Conservation (phyloP, 2,888 invertebrate species). For the Anticlea derivata region DNA sequence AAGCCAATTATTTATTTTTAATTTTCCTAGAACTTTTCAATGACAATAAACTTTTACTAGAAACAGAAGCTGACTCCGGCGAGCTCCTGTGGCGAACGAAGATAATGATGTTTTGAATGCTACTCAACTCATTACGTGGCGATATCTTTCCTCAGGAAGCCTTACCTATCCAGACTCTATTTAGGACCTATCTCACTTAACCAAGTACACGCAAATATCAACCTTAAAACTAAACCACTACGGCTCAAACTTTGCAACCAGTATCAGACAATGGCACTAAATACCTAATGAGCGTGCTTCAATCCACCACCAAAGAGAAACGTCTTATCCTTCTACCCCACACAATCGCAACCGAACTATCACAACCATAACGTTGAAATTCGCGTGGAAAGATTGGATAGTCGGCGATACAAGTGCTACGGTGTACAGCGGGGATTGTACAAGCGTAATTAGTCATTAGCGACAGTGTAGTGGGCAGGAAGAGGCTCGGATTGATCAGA, state of each 20-base stretch:
- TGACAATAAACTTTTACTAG: constrained; percentile 20
- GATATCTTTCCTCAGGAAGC: constrained; percentile 74
- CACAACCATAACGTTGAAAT: constrained; percentile 42
- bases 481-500: constrained; percentile 71
- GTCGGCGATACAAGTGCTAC: constrained; percentile 54
- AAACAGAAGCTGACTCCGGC: constrained; percentile 29
- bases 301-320: constrained; percentile 50
- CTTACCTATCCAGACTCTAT: constrained; percentile 52
- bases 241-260: constrained; percentile 31
- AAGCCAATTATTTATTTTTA: constrained; percentile 1
- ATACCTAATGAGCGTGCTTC: constrained; percentile 74
- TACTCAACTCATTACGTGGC: constrained; percentile 77
- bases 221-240: constrained; percentile 28
- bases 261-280: constrained; percentile 60
- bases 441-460: constrained; percentile 80
- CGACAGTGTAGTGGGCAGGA: constrained; percentile 72
- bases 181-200: constrained; percentile 48
- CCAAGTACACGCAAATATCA: constrained; percentile 23
- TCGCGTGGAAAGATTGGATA: constrained; percentile 34
- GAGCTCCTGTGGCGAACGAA: constrained; percentile 58
- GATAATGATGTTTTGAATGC: constrained; percentile 78
- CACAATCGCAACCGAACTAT: constrained; percentile 11
- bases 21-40: constrained; percentile 9
- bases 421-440: constrained; percentile 64
- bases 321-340: constrained; percentile 50